Percentiles rank a stretch among this genome's conserved stretches.
phyloP scores from a whole-genome alignment of 2,113 vertebrate genomes.

The Dicerorhinus sumatrensis region DNA sequence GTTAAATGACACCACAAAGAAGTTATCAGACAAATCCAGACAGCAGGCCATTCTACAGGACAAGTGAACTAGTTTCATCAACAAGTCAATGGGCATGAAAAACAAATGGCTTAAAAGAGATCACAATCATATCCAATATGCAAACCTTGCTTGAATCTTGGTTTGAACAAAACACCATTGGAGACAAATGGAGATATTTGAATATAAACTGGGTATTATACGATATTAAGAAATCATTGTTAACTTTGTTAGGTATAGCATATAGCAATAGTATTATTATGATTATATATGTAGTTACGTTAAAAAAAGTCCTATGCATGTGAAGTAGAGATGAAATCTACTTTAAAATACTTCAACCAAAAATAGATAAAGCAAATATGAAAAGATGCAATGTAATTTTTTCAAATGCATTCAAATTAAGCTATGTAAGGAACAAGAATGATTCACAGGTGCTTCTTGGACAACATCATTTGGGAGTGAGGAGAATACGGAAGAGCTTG shows the following conservation, averaged over 20 bases:
- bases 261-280: background rate
- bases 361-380: background rate
- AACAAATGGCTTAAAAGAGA: background rate
- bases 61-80: background rate
- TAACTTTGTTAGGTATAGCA: background rate
- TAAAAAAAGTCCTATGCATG: background rate
- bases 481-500: background rate
- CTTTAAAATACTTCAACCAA: conserved; percentile 6
- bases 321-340: conserved; percentile 13
- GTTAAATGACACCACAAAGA: background rate
- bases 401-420: background rate
- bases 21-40: background rate
- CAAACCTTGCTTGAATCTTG: background rate
- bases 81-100: background rate
- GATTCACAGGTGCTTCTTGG: background rate
- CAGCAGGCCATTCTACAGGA: background rate
- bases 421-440: background rate
- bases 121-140: background rate
- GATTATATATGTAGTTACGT: background rate
- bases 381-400: background rate
- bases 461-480: background rate
- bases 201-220: background rate
- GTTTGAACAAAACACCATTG: background rate
- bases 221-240: background rate
- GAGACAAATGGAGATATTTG: background rate